phyloP scores from a whole-genome alignment of 2,113 vertebrate genomes.

The Serinus canaria region DNA sequence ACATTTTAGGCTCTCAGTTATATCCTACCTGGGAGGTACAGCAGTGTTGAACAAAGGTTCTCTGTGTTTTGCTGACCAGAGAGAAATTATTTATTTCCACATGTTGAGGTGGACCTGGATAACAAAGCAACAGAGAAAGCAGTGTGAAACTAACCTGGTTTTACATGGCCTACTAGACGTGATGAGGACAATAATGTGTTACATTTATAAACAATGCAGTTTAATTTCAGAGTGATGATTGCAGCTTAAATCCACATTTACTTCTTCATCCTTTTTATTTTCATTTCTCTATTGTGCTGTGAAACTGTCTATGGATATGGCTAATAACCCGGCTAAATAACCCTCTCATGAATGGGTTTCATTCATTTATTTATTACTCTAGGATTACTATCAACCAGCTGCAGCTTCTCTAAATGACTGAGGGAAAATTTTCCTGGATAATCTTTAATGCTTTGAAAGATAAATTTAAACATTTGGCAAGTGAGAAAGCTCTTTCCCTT shows the following conservation, averaged over 20 bases:
- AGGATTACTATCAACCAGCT: constrained; percentile 64
- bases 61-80: constrained; percentile 18
- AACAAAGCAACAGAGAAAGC: constrained; percentile 54
- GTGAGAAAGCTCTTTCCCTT: not conserved
- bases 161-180: constrained; percentile 80
- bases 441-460: constrained; percentile 2
- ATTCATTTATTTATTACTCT: constrained; percentile 52
- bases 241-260: constrained; percentile 71
- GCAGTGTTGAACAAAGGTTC: not conserved
- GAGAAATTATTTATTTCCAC: constrained; percentile 4
- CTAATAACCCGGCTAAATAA: constrained; percentile 83
- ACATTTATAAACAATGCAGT: constrained; percentile 50
- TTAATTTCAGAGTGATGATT: constrained; percentile 68
- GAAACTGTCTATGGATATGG: constrained; percentile 78
- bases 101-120: not conserved
- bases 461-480: not conserved
- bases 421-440: constrained; percentile 20
- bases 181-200: constrained; percentile 61
- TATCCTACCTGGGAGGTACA: not conserved
- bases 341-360: constrained; percentile 79
- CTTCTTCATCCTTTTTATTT: constrained; percentile 75
- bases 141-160: constrained; percentile 81
- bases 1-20: not conserved
- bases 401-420: constrained; percentile 39
- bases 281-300: constrained; percentile 78